Percentiles rank a stretch among this genome's conserved stretches.
Evolutionary conservation across 2,113 vertebrate species (phyloP).

Genomic region (Etheostoma spectabile): DNA sequence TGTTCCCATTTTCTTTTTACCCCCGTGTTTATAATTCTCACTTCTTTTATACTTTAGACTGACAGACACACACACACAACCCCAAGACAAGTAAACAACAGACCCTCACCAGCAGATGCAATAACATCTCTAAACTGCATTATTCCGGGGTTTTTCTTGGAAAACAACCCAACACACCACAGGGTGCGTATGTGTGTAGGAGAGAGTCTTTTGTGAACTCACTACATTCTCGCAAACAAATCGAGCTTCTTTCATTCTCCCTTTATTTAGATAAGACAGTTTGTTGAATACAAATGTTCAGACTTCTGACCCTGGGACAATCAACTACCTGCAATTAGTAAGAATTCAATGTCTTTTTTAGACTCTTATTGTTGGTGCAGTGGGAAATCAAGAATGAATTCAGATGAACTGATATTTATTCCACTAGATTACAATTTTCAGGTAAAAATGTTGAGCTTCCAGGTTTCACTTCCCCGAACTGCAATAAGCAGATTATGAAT

Average conservation of each 20-base stretch:
- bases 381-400: background rate
- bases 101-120: conserved; percentile 50
- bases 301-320: conserved; percentile 41
- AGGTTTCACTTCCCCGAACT: background rate
- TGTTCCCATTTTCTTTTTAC: background rate
- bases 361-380: background rate
- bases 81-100: conserved; percentile 40
- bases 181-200: conserved; percentile 55
- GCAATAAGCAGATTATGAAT: background rate
- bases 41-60: conserved; percentile 35
- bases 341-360: background rate
- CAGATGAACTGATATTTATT: background rate
- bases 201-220: conserved; percentile 63
- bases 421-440: no score
- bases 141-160: conserved; percentile 37
- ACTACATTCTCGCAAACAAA: conserved; percentile 58
- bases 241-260: conserved; percentile 23
- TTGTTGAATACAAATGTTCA: conserved; percentile 61
- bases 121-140: conserved; percentile 52
- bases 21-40: conserved; percentile 32
- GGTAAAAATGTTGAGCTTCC: background rate
- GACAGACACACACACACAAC: conserved; percentile 4
- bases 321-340: conserved; percentile 3
- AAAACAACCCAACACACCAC: conserved; percentile 58
- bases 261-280: conserved; percentile 46